Conservation (phyloP, 1,140 invertebrate species). For the Coptotermes formosanus region DNA sequence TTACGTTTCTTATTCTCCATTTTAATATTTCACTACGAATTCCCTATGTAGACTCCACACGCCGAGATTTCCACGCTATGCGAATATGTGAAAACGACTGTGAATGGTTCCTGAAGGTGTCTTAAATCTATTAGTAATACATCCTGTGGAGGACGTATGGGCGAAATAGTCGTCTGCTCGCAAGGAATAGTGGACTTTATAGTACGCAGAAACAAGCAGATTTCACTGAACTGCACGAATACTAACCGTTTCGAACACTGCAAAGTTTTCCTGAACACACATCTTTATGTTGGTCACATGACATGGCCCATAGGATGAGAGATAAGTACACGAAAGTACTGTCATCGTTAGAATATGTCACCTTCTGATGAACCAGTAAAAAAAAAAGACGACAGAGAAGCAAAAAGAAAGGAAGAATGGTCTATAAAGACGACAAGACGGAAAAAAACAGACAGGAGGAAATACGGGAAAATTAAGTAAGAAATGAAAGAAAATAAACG, state of each 20-base stretch:
- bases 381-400: too few species aligned
- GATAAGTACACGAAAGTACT: too few species aligned
- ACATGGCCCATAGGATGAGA: too few species aligned
- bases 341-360: too few species aligned
- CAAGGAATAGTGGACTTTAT: not conserved
- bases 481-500: too few species aligned
- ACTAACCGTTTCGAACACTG: not conserved
- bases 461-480: too few species aligned
- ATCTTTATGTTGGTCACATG: too few species aligned
- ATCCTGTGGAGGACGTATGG: not conserved
- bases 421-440: too few species aligned
- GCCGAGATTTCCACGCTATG: not conserved
- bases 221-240: not conserved
- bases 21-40: slow-evolving; percentile 12
- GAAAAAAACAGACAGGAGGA: too few species aligned
- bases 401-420: too few species aligned
- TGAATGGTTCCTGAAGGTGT: slow-evolving; percentile 22
- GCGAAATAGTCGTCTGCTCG: not conserved
- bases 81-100: not conserved
- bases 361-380: too few species aligned
- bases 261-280: not conserved
- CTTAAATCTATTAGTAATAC: slow-evolving; percentile 28
- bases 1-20: not conserved
- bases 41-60: not conserved
- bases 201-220: not conserved